Evolutionary conservation across 2,797 vertebrate species (phyloP).

Genomic region (Diplodus puntazzo): DNA sequence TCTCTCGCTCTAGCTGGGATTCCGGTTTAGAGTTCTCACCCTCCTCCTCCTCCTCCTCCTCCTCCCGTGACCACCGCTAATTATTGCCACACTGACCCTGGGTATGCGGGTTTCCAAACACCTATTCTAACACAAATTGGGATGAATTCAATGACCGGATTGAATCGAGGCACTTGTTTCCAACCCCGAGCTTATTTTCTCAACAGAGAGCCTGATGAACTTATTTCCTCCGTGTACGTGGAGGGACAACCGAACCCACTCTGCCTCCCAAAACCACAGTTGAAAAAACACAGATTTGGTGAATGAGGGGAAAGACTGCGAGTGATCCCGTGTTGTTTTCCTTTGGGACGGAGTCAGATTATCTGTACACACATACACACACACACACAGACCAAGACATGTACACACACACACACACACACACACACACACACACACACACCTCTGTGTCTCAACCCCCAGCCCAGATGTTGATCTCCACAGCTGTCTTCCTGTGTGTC

Average conservation of each 20-base stretch:
- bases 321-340: constrained; percentile 63
- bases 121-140: constrained; percentile 11
- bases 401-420: background rate
- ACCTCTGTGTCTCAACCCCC: constrained; percentile 67
- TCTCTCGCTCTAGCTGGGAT: constrained; percentile 25
- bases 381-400: constrained; percentile 52
- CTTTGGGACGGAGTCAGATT: constrained; percentile 61
- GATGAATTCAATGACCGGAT: constrained; percentile 5
- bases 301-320: constrained; percentile 59
- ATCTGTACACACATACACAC: constrained; percentile 52
- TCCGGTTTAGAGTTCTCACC: constrained; percentile 51
- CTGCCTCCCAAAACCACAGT: constrained; percentile 51
- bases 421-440: constrained; percentile 53
- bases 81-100: constrained; percentile 51
- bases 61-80: background rate
- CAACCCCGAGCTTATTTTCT: background rate
- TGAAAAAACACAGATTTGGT: constrained; percentile 53
- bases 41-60: constrained; percentile 1
- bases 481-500: constrained; percentile 81
- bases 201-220: constrained; percentile 1
- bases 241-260: background rate
- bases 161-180: constrained; percentile 8
- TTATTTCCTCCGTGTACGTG: constrained; percentile 15
- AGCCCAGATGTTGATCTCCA: constrained; percentile 80
- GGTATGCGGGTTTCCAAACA: constrained; percentile 42